Conservation (phyloP, 2,888 invertebrate genomes). For the Tenthredo notha region DNA sequence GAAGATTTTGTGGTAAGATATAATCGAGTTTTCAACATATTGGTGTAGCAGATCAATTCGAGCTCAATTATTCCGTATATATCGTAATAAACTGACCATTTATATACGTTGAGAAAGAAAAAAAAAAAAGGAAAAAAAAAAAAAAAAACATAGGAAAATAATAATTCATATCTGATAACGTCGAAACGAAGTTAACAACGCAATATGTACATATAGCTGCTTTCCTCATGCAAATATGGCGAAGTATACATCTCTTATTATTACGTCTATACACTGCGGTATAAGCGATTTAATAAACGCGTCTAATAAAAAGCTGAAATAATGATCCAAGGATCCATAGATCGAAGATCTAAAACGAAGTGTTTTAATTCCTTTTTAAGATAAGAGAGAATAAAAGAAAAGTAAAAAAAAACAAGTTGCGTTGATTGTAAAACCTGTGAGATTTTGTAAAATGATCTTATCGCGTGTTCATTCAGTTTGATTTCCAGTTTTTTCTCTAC, state of each 20-base stretch:
- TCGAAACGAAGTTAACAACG: neutral
- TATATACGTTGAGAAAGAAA: neutral
- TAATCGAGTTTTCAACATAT: neutral
- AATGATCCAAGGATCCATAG: too few species aligned
- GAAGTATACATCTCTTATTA: slow-evolving; percentile 8
- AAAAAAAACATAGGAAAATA: slow-evolving; percentile 3
- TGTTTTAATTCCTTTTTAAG: too few species aligned
- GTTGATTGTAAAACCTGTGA: neutral
- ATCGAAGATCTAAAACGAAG: too few species aligned
- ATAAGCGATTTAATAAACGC: too few species aligned
- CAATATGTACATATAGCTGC: neutral
- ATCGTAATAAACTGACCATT: too few species aligned
- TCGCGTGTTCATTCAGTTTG: neutral
- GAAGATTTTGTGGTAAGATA: neutral
- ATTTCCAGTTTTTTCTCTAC: neutral
- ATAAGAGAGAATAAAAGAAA: too few species aligned
- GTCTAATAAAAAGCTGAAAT: too few species aligned
- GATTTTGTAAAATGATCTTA: neutral
- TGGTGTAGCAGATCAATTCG: too few species aligned
- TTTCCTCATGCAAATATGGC: neutral
- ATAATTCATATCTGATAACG: slow-evolving; percentile 9
- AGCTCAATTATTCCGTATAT: too few species aligned
- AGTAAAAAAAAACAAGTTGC: too few species aligned
- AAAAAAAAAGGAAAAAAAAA: neutral
- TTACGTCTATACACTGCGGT: neutral